A percentile compares a stretch with the other conserved stretches of the same genome.
Evolutionary conservation across 1,140 invertebrate species (phyloP).

Genomic region (Euschistus heros): DNA sequence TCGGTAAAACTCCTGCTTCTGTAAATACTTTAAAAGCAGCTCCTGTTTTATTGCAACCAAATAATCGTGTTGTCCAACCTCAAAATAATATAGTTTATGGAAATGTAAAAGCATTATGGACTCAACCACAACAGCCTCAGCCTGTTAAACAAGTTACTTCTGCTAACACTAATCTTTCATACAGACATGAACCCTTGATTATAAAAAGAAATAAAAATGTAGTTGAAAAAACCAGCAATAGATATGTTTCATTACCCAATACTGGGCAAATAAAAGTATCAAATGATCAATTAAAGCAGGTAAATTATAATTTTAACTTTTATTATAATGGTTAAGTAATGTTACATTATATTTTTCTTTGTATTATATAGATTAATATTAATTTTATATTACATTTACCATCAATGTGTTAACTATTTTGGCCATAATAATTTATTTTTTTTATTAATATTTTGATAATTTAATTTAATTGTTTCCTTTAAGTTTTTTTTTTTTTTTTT

Average conservation of each 20-base stretch:
- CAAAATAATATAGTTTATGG: conserved; percentile 23
- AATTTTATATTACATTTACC: background rate
- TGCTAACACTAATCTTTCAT: background rate
- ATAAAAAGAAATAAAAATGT: conserved; percentile 17
- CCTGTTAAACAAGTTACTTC: background rate
- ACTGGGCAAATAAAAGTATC: conserved; percentile 29
- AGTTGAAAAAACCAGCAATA: conserved; percentile 15
- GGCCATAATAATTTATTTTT: background rate
- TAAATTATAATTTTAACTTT: conserved; percentile 1
- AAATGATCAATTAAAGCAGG: conserved; percentile 30
- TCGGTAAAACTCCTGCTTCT: background rate
- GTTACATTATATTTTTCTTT: background rate
- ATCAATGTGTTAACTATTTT: background rate
- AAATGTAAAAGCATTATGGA: conserved; percentile 18
- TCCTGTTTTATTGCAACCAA: conserved; percentile 17
- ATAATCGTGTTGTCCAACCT: conserved; percentile 20
- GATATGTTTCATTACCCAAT: conserved; percentile 28
- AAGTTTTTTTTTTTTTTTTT: background rate
- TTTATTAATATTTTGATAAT: background rate
- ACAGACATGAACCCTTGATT: background rate
- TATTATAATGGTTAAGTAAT: background rate
- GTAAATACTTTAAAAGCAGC: background rate
- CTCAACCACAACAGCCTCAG: background rate
- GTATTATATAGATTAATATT: background rate
- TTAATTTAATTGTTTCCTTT: background rate